These are phyloP conservation scores for Limnephilus rhombicus DNA, from an alignment of 2,888 invertebrate genomes.

Conservation along the genomic window DNA sequence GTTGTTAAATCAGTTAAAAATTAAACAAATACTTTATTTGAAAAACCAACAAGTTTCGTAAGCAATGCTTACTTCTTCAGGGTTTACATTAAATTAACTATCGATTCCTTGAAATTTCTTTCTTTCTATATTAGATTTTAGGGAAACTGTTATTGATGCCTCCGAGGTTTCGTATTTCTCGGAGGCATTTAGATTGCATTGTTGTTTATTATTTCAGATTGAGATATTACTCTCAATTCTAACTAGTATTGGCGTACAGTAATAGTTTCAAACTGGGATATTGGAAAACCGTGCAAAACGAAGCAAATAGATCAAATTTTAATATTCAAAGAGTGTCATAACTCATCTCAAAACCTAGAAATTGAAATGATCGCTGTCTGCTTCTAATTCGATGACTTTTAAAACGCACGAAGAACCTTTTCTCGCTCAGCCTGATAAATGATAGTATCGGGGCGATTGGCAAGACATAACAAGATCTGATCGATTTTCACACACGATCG, in stretches of 20 bases:
- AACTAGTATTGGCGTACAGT: background rate
- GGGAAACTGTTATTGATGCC: background rate
- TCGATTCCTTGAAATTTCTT: background rate
- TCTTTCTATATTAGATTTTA: background rate
- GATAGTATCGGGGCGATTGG: background rate
- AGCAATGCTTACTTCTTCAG: too few species aligned
- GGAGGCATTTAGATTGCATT: background rate
- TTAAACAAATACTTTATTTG: too few species aligned
- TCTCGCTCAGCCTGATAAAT: conserved; percentile 22
- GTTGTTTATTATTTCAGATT: background rate
- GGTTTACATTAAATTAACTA: background rate
- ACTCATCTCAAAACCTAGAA: background rate
- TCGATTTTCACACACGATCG: conserved; percentile 45
- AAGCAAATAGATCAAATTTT: background rate
- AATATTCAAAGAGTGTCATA: background rate
- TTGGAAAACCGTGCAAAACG: background rate
- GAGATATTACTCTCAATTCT: background rate
- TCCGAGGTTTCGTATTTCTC: background rate
- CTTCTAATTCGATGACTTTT: background rate
- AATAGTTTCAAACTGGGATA: background rate
- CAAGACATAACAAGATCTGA: conserved; percentile 35
- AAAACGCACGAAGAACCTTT: conserved; percentile 27
- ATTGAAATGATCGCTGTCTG: background rate
- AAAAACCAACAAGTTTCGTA: too few species aligned
- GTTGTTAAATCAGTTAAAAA: too few species aligned